Percentiles rank a stretch among this genome's conserved stretches.
These are phyloP conservation scores for Bibio marci DNA, from an alignment of 2,888 invertebrate genomes.

Conservation along the genomic window DNA sequence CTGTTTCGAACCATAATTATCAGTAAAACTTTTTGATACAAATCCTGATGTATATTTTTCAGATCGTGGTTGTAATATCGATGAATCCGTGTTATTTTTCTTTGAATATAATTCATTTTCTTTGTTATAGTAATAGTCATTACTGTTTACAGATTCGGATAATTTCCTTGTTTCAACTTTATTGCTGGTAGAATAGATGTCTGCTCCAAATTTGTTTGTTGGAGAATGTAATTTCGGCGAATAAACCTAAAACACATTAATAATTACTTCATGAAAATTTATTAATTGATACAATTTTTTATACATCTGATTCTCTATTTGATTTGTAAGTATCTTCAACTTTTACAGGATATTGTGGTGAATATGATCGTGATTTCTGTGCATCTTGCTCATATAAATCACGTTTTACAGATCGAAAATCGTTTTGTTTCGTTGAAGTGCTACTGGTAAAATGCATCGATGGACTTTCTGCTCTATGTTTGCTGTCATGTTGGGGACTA, in stretches of 20 bases:
- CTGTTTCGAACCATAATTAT: slow-evolving; percentile 12
- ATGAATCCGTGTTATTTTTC: slow-evolving; percentile 19
- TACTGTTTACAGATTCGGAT: slow-evolving; percentile 15
- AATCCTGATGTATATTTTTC: slow-evolving; percentile 13
- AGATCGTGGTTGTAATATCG: slow-evolving; percentile 22
- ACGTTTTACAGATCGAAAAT: slow-evolving; percentile 19
- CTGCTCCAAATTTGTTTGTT: slow-evolving; percentile 23
- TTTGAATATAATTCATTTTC: slow-evolving; percentile 24
- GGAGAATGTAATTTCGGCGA: slow-evolving; percentile 6
- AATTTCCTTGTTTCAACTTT: slow-evolving; percentile 19
- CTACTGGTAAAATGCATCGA: slow-evolving; percentile 28
- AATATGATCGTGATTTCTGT: slow-evolving; percentile 22
- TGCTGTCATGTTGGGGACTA: slow-evolving; percentile 37
- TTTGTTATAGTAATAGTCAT: slow-evolving; percentile 28
- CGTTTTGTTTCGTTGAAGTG: slow-evolving; percentile 23
- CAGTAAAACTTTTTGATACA: slow-evolving; percentile 10
- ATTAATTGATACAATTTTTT: not conserved
- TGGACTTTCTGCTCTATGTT: slow-evolving; percentile 29
- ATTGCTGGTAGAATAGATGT: slow-evolving; percentile 20
- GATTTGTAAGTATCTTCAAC: slow-evolving; percentile 15
- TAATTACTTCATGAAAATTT: too few relatives aligned
- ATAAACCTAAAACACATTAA: not conserved
- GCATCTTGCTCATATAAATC: slow-evolving; percentile 15
- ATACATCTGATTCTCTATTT: not conserved
- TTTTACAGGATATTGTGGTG: slow-evolving; percentile 27